These are phyloP conservation scores for Drosophila orena DNA, from an alignment of 1,140 invertebrate genomes.

Conservation along the genomic window DNA sequence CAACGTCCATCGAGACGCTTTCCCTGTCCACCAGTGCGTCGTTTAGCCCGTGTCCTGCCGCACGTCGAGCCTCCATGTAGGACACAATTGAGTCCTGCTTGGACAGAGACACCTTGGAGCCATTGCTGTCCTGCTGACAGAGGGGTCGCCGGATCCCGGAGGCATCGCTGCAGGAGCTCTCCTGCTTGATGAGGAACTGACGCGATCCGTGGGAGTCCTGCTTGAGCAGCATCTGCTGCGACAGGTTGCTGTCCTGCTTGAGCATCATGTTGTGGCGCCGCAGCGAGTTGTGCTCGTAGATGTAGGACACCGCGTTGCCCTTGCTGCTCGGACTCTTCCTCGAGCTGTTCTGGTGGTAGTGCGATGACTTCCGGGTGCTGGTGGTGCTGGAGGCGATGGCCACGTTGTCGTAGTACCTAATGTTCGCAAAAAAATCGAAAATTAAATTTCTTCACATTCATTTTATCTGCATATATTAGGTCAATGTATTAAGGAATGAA, in stretches of 20 bases:
- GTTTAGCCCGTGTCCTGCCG: constrained; percentile 36
- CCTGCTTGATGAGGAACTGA: constrained; percentile 83
- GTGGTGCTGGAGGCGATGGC: constrained; percentile 93
- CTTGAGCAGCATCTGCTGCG: constrained; percentile 83
- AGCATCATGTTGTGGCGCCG: constrained; percentile 79
- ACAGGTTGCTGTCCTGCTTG: constrained; percentile 84
- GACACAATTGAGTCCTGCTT: constrained; percentile 84
- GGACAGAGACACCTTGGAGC: constrained; percentile 75
- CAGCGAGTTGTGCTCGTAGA: constrained; percentile 86
- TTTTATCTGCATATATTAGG: background rate
- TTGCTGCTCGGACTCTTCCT: constrained; percentile 88
- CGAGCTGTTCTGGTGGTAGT: constrained; percentile 90
- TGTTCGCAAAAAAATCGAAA: too few species aligned
- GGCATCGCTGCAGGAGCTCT: constrained; percentile 80
- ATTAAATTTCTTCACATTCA: too few species aligned
- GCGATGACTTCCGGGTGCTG: constrained; percentile 92
- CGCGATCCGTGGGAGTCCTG: constrained; percentile 84
- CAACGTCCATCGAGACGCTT: constrained; percentile 69
- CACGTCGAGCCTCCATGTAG: constrained; percentile 77
- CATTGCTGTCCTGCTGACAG: constrained; percentile 84
- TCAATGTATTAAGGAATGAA: background rate
- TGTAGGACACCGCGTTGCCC: constrained; percentile 90
- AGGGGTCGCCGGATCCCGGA: constrained; percentile 73
- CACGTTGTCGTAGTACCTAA: constrained; percentile 90
- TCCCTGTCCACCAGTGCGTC: constrained; percentile 69